Percentiles rank a stretch among this genome's conserved stretches.
Evolutionary conservation across 2,113 vertebrate genomes (phyloP).

Genomic region (Rhineura floridana): DNA sequence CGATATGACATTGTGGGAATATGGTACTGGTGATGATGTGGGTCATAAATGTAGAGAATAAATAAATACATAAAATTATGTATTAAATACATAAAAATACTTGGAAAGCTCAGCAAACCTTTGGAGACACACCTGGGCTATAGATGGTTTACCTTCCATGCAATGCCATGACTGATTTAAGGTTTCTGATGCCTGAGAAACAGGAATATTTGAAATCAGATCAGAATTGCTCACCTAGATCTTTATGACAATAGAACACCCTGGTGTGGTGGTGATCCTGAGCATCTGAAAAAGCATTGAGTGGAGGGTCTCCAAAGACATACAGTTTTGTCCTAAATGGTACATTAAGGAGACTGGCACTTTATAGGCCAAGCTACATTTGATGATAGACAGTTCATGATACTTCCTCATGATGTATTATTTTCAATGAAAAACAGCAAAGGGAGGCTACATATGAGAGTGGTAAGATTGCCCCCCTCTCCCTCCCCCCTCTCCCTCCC

Average conservation of each 20-base stretch:
- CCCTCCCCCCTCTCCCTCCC: too few relatives aligned
- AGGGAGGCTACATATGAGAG: neutral
- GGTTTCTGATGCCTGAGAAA: constrained; percentile 11
- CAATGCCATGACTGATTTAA: constrained; percentile 3
- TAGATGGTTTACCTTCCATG: neutral
- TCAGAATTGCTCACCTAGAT: constrained; percentile 39
- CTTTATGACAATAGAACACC: constrained; percentile 39
- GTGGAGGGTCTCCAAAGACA: constrained; percentile 29
- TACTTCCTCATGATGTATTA: neutral
- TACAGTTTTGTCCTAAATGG: constrained; percentile 15
- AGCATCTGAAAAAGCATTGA: constrained; percentile 35
- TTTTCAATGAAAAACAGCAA: neutral
- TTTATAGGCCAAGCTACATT: neutral
- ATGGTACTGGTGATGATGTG: too few relatives aligned
- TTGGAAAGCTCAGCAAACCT: neutral
- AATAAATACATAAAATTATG: fast-evolving
- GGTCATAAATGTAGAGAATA: neutral
- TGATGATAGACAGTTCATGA: neutral
- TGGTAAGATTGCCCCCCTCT: too few relatives aligned
- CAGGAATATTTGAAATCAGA: constrained; percentile 33
- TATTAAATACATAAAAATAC: neutral
- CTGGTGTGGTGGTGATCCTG: constrained; percentile 10
- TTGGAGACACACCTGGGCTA: neutral
- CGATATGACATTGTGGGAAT: neutral
- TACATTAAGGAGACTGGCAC: constrained; percentile 33